Base-by-base conservation (phyloP, 2,113 vertebrate species). In the Vimba vimba region DNA sequence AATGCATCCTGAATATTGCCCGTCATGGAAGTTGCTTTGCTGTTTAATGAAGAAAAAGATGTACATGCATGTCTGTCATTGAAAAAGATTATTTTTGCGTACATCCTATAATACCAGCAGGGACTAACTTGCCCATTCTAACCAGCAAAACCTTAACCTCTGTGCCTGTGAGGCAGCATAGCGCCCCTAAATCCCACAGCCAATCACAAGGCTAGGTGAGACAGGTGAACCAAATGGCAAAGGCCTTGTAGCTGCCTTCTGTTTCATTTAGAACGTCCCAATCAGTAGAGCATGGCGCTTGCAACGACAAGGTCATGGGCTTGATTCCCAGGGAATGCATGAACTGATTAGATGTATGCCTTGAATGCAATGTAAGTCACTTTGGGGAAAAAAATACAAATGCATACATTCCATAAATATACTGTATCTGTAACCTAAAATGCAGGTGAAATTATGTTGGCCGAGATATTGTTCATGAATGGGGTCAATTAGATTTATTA, bases 151-250 rank as follows among this genome's bases (percentile, higher is more conserved):
- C 74, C 3, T 76, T 76, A 76, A 76, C 74, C 47, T 27, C 47
- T 77, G 74, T 7, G 47, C n/a, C 47, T 30, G 47, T 77, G 74
- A 33, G 27, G 27, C 47, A 17, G 47, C 47, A 77, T 4, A 33
- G 74, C 2, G 25, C 45, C 27, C 74, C 74, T 33, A 55, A 77
- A 77, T 77, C 74, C 74, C 74, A 77, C 47, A 77, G 15, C 74
- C 74, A 77, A 77, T 77, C 74, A 77, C 74, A 33, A 77, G 25
- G 25, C 45, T 17, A 52, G 74, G 13, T 21, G 25, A 77, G 45
- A 27, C 74, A 50, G 74, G 45, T 55, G 45, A 77, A 77, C 15
- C 15, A 25, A 77, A 77, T 77, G 74, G n/a, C 74, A 77, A 50
- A 77, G 74, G 47, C 25, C 74, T 43, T 17, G 47, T 27, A 12